These are phyloP conservation scores for Syrphus vitripennis DNA, from an alignment of 2,888 invertebrate genomes.

Conservation along the genomic window DNA sequence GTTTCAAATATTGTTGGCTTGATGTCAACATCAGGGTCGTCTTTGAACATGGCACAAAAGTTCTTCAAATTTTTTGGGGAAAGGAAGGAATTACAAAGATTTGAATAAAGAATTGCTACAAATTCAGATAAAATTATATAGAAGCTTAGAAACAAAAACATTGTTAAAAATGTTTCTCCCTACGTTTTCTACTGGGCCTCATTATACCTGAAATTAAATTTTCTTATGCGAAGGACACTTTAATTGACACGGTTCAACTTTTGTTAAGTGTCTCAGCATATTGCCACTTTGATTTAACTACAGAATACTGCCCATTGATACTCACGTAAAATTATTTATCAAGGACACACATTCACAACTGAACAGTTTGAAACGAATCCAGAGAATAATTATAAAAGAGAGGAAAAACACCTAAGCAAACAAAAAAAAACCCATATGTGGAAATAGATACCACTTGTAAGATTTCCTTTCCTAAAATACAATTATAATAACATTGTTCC, in stretches of 20 bases:
- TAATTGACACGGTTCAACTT: not conserved
- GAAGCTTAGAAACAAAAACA: too few species aligned
- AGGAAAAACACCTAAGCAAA: not conserved
- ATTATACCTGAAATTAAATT: not conserved
- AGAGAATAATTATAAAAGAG: not conserved
- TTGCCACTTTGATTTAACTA: conserved; percentile 15
- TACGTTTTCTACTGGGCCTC: too few species aligned
- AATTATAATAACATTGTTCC: conserved; percentile 15
- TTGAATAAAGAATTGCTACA: too few species aligned
- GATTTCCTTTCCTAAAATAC: conserved; percentile 17
- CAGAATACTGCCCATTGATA: conserved; percentile 12
- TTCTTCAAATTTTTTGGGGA: too few species aligned
- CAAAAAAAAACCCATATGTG: not conserved
- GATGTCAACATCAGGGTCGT: too few species aligned
- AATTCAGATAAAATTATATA: too few species aligned
- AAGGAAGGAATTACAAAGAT: too few species aligned
- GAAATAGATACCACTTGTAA: not conserved
- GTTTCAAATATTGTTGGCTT: not conserved
- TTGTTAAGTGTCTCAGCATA: not conserved
- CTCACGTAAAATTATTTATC: conserved; percentile 35
- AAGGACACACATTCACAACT: conserved; percentile 30
- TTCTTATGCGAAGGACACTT: conserved; percentile 1
- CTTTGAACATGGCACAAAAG: too few species aligned
- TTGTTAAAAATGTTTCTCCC: too few species aligned
- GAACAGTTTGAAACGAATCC: not conserved